Percentiles rank a stretch among this genome's conserved stretches.
These are phyloP conservation scores for Polia nebulosa DNA, from an alignment of 2,888 invertebrate genomes.

Conservation along the genomic window DNA sequence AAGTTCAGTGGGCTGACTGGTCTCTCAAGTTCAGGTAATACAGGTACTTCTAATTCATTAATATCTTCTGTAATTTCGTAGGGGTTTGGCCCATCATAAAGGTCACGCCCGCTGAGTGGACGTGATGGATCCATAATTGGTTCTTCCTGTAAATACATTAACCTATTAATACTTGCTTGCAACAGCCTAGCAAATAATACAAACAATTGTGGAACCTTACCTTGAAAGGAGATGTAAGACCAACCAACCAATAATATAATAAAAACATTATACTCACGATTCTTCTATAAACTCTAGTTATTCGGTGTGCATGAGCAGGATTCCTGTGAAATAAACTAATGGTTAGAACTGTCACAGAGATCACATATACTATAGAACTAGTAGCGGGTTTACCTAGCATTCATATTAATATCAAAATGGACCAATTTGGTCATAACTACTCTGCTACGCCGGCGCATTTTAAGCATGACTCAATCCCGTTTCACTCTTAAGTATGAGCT, in stretches of 20 bases:
- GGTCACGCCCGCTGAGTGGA: slow-evolving; percentile 81
- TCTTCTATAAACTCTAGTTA: slow-evolving; percentile 58
- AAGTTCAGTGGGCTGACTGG: slow-evolving; percentile 70
- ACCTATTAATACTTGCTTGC: background rate
- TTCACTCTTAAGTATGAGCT: slow-evolving; percentile 3
- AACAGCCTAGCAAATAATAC: background rate
- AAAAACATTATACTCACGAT: slow-evolving; percentile 52
- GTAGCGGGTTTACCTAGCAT: slow-evolving; percentile 53
- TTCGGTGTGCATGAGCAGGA: slow-evolving; percentile 71
- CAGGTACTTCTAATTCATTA: slow-evolving; percentile 84
- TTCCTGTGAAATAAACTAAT: slow-evolving; percentile 61
- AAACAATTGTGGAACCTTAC: background rate
- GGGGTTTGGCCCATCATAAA: slow-evolving; percentile 77
- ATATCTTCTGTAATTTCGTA: slow-evolving; percentile 79
- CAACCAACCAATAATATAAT: background rate
- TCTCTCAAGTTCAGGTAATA: slow-evolving; percentile 71
- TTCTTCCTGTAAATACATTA: slow-evolving; percentile 62
- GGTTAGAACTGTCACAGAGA: slow-evolving; percentile 11
- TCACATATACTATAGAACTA: slow-evolving; percentile 24
- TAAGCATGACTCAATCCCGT: slow-evolving; percentile 14
- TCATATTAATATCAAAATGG: slow-evolving; percentile 46
- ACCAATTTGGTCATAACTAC: slow-evolving; percentile 44
- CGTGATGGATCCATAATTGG: slow-evolving; percentile 87
- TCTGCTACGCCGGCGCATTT: slow-evolving; percentile 38
- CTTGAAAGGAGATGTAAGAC: background rate